These are phyloP conservation scores for Amblyopsis hoosieri DNA, from an alignment of 2,797 vertebrate genomes.

Conservation along the genomic window DNA sequence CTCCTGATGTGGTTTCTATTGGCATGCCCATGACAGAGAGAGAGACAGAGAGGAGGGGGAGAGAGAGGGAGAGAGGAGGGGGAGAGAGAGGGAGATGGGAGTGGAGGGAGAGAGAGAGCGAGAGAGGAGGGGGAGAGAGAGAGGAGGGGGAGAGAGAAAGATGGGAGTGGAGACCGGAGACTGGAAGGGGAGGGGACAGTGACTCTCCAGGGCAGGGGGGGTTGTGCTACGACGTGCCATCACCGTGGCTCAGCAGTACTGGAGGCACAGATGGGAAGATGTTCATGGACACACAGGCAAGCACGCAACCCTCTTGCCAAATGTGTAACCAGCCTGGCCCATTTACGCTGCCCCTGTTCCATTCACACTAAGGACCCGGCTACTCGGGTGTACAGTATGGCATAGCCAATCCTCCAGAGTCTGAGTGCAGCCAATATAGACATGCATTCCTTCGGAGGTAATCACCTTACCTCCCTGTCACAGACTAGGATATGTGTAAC, in stretches of 20 bases:
- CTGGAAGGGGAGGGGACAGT: constrained; percentile 27
- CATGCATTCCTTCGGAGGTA: constrained; percentile 10
- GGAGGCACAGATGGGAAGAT: constrained; percentile 70
- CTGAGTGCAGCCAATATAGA: background rate
- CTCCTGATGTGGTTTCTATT: no score
- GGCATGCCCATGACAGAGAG: constrained; percentile 16
- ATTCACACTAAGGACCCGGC: constrained; percentile 38
- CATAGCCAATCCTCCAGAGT: background rate
- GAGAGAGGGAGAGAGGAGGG: constrained; percentile 7
- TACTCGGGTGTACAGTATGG: constrained; percentile 8
- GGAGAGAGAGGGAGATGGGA: background rate
- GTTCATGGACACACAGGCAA: constrained; percentile 48
- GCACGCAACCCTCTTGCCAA: constrained; percentile 9
- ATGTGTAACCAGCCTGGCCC: constrained; percentile 21
- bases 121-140: constrained; percentile 3
- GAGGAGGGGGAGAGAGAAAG: constrained; percentile 32
- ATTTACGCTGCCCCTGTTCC: constrained; percentile 31
- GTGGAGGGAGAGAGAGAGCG: constrained; percentile 1
- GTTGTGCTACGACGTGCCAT: constrained; percentile 57
- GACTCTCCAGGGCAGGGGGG: constrained; percentile 50
- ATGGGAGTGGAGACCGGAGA: constrained; percentile 1
- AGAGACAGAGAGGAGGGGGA: constrained; percentile 13
- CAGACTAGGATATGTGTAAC: background rate
- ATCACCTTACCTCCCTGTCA: background rate
- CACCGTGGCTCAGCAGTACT: constrained; percentile 68